A percentile compares a stretch with the other conserved stretches of the same genome.
phyloP scores from a whole-genome alignment of 1,140 invertebrate genomes.

The Mycetomoellerius zeteki region DNA sequence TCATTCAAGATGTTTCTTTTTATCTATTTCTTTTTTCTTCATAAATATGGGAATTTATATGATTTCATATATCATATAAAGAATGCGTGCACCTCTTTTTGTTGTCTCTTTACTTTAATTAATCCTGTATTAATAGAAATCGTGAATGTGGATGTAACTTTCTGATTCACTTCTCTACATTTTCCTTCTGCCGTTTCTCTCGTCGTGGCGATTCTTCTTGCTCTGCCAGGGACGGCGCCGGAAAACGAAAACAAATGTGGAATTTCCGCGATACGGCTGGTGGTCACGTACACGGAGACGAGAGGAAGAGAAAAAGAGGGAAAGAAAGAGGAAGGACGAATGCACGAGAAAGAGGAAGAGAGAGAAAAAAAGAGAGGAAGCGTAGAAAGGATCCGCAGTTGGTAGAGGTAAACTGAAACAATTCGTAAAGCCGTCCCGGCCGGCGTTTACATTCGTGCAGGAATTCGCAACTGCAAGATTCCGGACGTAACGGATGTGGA shows the following conservation, averaged over 20 bases:
- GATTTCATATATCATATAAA: neutral
- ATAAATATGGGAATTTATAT: neutral
- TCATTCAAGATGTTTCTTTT: neutral
- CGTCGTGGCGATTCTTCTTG: constrained; percentile 51
- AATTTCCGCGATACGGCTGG: constrained; percentile 76
- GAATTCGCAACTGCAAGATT: constrained; percentile 85
- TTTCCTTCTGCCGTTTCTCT: constrained; percentile 32
- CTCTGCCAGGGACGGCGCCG: neutral
- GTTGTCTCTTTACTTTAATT: neutral
- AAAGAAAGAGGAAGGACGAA: constrained; percentile 20
- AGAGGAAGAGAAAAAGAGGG: neutral
- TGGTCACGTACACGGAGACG: constrained; percentile 37
- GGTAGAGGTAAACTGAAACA: constrained; percentile 75
- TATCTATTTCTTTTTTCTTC: neutral
- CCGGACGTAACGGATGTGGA: constrained; percentile 57
- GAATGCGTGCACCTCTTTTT: neutral
- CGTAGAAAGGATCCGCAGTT: constrained; percentile 33
- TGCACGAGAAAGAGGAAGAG: neutral
- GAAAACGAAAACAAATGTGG: constrained; percentile 80
- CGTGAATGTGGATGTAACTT: neutral
- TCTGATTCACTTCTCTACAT: constrained; percentile 19
- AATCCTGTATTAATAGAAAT: constrained; percentile 13
- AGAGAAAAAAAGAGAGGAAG: neutral
- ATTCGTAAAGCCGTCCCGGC: constrained; percentile 78
- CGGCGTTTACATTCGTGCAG: constrained; percentile 81